phyloP scores from a whole-genome alignment of 2,113 vertebrate species.

The Tupaia chinensis region DNA sequence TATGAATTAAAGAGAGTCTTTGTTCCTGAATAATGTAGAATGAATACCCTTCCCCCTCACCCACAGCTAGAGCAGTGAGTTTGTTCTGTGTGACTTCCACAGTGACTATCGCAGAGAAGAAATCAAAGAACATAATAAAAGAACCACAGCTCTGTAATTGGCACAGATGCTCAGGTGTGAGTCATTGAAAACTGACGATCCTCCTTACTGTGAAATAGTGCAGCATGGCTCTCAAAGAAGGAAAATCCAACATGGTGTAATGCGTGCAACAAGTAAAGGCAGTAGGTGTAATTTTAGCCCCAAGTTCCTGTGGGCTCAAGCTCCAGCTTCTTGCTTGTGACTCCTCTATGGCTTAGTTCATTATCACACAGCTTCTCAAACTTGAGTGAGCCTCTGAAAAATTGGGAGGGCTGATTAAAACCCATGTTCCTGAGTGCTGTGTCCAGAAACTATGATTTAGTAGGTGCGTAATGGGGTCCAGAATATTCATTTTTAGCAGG shows the following conservation, averaged over 20 bases:
- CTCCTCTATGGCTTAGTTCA: background rate
- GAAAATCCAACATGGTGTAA: constrained; percentile 42
- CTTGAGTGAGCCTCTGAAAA: background rate
- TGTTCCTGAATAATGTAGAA: constrained; percentile 34
- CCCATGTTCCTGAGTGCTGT: background rate
- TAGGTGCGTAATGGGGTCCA: background rate
- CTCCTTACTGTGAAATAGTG: constrained; percentile 11
- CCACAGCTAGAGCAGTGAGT: background rate
- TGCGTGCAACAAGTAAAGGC: background rate
- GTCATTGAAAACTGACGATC: constrained; percentile 34
- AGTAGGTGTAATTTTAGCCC: background rate
- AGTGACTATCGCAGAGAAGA: background rate
- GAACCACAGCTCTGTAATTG: background rate
- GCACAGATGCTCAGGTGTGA: constrained; percentile 32
- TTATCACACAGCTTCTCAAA: background rate
- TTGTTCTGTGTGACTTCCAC: background rate
- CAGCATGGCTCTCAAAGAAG: constrained; percentile 19
- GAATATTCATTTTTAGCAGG: background rate
- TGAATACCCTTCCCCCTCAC: constrained; percentile 5
- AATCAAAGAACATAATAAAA: constrained; percentile 43
- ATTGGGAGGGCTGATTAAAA: background rate
- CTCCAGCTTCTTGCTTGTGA: background rate
- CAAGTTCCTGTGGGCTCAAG: background rate
- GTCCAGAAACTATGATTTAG: background rate
- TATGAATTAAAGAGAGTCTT: background rate